Conservation (phyloP, 2,113 vertebrate genomes). For the Machaerirhynchus nigripectus region DNA sequence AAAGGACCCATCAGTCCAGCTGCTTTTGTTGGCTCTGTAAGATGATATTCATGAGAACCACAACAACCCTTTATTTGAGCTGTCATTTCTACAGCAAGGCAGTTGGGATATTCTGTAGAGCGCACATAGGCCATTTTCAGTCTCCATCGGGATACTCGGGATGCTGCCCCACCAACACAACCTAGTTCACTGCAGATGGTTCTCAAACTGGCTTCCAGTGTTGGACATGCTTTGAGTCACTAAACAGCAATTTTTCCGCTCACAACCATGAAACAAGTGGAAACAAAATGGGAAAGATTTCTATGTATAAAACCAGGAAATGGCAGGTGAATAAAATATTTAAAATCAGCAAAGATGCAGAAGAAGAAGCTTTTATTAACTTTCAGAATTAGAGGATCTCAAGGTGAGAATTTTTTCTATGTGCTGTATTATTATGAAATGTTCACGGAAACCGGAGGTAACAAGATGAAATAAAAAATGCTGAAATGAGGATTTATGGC, state of each 20-base stretch:
- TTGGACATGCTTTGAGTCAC: not conserved
- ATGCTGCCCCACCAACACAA: not conserved
- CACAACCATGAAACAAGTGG: not conserved
- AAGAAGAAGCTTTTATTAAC: not conserved
- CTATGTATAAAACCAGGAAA: not conserved
- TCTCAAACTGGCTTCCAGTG: not conserved
- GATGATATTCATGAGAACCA: not conserved
- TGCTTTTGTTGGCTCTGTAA: not conserved
- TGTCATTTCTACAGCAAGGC: not conserved
- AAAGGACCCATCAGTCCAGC: not conserved
- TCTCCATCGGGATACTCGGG: not conserved
- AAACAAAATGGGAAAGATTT: not conserved
- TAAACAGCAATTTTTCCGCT: not conserved
- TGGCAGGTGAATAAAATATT: not conserved
- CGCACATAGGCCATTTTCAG: not conserved
- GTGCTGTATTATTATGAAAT: not conserved
- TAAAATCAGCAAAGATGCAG: not conserved
- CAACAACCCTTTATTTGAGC: not conserved
- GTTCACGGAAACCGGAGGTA: not conserved
- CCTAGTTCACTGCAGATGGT: not conserved
- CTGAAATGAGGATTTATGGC: not conserved
- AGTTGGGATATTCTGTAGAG: not conserved
- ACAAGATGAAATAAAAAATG: not conserved
- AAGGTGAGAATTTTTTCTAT: not conserved
- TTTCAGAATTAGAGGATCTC: not conserved